Evolutionary conservation across 64 coral and sea anemone species (phyloP).

Genomic region (Stichodactyla mertensii): DNA sequence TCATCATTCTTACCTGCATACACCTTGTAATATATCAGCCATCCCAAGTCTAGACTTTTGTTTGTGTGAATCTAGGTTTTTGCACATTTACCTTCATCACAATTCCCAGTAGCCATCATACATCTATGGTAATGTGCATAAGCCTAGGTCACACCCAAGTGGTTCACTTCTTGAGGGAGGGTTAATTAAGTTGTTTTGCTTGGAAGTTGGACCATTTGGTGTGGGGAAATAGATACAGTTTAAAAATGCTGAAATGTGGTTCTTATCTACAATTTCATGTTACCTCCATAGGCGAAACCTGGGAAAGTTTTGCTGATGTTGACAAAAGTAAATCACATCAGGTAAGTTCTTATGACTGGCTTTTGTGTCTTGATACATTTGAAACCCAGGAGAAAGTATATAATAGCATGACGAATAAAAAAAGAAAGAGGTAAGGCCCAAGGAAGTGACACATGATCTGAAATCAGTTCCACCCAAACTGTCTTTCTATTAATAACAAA

Average conservation of each 20-base stretch:
- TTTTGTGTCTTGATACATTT: no score
- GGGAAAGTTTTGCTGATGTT: conserved; percentile 81
- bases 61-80: not conserved
- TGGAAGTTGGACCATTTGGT: conserved; percentile 9
- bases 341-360: conserved; percentile 13
- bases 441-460: no score
- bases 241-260: not conserved
- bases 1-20: not conserved
- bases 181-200: not conserved
- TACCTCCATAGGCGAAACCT: conserved; percentile 49
- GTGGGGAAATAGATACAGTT: not conserved
- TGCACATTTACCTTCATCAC: not conserved
- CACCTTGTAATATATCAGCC: not conserved
- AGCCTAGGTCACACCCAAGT: not conserved
- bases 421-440: no score
- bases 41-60: not conserved
- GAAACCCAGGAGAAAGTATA: no score
- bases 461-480: no score
- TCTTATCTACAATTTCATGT: not conserved
- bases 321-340: conserved; percentile 95
- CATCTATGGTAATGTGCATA: not conserved
- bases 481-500: no score
- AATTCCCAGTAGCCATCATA: not conserved
- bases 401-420: no score
- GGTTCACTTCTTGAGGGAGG: not conserved